Conservation (phyloP, 2,113 vertebrate species). For the Ptilorrhoa leucosticta region DNA sequence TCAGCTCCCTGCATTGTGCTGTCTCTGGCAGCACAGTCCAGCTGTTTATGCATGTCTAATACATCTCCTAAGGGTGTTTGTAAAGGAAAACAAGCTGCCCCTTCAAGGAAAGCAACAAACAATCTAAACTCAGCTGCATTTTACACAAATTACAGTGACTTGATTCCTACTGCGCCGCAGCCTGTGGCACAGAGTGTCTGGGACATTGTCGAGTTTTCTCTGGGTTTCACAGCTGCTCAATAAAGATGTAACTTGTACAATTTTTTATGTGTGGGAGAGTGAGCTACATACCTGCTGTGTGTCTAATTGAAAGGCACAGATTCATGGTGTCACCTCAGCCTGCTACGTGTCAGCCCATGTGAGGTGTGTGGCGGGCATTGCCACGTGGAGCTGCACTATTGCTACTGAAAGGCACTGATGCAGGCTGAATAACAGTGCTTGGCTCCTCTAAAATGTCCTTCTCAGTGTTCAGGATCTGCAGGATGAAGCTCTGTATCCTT, state of each 20-base stretch:
- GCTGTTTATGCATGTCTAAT: constrained; percentile 43
- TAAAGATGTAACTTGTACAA: not conserved
- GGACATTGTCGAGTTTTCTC: not conserved
- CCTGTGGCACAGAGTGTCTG: not conserved
- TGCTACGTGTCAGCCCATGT: not conserved
- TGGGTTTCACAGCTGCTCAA: not conserved
- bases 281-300: not conserved
- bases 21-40: constrained; percentile 5
- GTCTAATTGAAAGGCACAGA: not conserved
- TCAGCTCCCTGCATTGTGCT: not conserved
- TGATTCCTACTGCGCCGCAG: not conserved
- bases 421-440: not conserved
- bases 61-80: not conserved
- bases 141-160: not conserved
- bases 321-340: not conserved
- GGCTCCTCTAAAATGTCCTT: not conserved
- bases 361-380: not conserved
- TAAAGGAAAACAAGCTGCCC: constrained; percentile 12
- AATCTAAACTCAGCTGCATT: not conserved
- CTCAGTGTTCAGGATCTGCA: not conserved
- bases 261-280: not conserved
- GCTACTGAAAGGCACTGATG: not conserved
- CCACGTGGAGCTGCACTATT: not conserved
- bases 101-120: constrained; percentile 16
- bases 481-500: not conserved